Percentiles rank a stretch among this genome's conserved stretches.
phyloP scores from a whole-genome alignment of 2,888 invertebrate genomes.

The Drosophila pseudotalamancana region DNA sequence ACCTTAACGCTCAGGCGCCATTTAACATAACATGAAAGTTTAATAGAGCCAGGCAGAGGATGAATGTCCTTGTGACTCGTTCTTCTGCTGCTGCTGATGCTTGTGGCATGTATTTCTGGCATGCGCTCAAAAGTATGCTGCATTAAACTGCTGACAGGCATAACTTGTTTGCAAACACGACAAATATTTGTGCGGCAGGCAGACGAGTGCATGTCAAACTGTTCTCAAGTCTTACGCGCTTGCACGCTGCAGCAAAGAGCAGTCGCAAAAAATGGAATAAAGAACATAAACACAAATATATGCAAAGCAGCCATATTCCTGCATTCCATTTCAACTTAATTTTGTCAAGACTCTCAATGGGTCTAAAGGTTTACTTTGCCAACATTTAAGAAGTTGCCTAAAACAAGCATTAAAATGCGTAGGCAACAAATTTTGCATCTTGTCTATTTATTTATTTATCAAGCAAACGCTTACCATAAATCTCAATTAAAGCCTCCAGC shows the following conservation, averaged over 20 bases:
- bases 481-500: constrained; percentile 53
- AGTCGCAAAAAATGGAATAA: background rate
- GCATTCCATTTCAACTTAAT: background rate
- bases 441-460: constrained; percentile 38
- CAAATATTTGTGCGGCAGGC: constrained; percentile 68
- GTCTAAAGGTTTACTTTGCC: background rate
- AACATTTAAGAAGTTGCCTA: background rate
- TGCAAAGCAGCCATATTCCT: constrained; percentile 2
- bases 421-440: constrained; percentile 10
- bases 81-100: background rate
- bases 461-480: constrained; percentile 38
- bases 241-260: background rate
- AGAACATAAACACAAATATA: background rate
- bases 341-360: constrained; percentile 1
- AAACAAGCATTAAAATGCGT: background rate
- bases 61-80: constrained; percentile 38
- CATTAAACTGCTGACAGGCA: constrained; percentile 67
- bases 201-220: constrained; percentile 72
- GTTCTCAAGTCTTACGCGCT: constrained; percentile 36
- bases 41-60: constrained; percentile 52
- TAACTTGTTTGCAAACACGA: constrained; percentile 65
- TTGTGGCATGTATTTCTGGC: constrained; percentile 39
- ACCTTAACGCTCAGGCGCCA: constrained; percentile 76
- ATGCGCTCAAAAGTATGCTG: constrained; percentile 48
- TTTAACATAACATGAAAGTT: constrained; percentile 75